Base-by-base conservation (phyloP, 1,140 invertebrate genomes). In the Drosophila busckii region DNA sequence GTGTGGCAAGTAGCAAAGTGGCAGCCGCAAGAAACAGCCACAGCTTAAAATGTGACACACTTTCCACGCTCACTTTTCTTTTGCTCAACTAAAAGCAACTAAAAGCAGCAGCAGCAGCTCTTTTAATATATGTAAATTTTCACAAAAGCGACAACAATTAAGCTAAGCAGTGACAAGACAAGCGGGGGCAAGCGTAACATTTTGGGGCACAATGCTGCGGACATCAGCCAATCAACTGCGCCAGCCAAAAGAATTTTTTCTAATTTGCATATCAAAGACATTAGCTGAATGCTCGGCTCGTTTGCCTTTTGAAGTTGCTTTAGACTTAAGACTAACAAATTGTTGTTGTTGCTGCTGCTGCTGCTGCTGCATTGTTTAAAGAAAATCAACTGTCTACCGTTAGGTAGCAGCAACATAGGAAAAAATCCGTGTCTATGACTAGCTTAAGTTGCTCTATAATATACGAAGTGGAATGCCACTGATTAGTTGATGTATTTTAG, bases 181-280 rank as follows among this genome's bases (percentile, higher is more conserved):
- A 46, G 32, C 7, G 9, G 16, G 31, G 20, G 8, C 25, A 15
- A 19, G 20, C 12, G 28, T 6, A 45, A 52, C 40, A 44, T 45
- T 54, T 48, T 40, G 25, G 23, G 13, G 19, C 26, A 20, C 4
- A 4, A 7, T 26, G 22, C 32, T 35, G 8, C 40, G 32, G 71
- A 25, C 28, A 15, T 13, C 37, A 22, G 59, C 68, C 67, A 78
- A 78, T 78, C 62, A 78, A 67, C 67, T 59, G 59, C 13, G 55
- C 8, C 49, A 52, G 52, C 28, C 49, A 28, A 55, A 60, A 61
- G 58, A 70, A 62, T 60, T 75, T n/a, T 80, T 37, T 31, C 20
- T 61, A 52, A 82, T 82, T 82, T 82, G 76, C 75, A 82, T 82
- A 82, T 70, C 75, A 52, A 62, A 82, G 37, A 76, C 70, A 82